phyloP scores from a whole-genome alignment of 2,797 vertebrate genomes.

The Argya squamiceps region DNA sequence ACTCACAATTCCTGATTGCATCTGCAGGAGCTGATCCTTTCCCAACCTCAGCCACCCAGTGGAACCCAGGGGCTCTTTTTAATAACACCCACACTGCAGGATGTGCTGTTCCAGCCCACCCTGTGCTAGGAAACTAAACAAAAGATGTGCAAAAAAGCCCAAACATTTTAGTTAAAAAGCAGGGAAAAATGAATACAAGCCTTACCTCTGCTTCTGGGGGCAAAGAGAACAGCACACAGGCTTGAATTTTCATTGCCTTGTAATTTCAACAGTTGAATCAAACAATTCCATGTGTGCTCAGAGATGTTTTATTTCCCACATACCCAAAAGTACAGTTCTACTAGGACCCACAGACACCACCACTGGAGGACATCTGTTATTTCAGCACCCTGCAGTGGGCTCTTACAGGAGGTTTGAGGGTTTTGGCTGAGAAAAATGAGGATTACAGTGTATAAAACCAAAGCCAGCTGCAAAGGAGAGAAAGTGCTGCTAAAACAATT shows the following conservation, averaged over 20 bases:
- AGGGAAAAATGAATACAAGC: background rate
- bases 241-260: background rate
- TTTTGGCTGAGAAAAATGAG: background rate
- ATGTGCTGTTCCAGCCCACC: background rate
- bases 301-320: conserved; percentile 29
- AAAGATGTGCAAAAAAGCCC: background rate
- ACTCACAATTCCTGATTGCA: background rate
- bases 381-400: background rate
- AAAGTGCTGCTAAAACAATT: background rate
- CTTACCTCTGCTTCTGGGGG: background rate
- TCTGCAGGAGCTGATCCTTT: background rate
- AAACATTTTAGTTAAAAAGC: background rate
- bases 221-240: background rate
- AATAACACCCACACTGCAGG: background rate
- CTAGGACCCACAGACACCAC: background rate
- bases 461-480: background rate
- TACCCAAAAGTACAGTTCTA: background rate
- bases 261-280: background rate
- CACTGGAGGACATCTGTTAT: background rate
- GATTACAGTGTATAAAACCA: background rate
- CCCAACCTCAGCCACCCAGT: background rate
- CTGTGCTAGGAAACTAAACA: background rate
- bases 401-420: background rate
- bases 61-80: background rate
- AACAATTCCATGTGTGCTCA: background rate